Conservation (phyloP, 2,113 vertebrate genomes). For the Rallus limicola region DNA sequence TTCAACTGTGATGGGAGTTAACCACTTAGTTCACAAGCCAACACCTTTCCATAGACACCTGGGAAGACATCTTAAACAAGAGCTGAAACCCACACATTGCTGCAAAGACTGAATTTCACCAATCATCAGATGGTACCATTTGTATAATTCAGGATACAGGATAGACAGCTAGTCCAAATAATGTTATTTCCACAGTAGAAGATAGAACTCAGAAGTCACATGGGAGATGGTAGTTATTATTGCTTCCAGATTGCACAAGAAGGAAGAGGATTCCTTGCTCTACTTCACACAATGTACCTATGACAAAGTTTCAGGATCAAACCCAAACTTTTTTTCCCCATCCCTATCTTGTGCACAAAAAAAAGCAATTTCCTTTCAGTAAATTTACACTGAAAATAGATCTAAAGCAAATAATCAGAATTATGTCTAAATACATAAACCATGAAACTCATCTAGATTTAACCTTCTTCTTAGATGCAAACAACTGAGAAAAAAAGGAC, state of each 20-base stretch:
- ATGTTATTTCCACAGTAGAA: accelerated
- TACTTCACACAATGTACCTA: background rate
- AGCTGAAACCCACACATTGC: background rate
- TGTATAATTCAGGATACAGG: background rate
- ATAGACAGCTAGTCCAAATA: background rate
- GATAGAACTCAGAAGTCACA: background rate
- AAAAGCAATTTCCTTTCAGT: background rate
- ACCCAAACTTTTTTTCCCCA: background rate
- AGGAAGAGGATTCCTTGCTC: background rate
- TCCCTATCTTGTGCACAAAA: background rate
- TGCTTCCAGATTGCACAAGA: background rate
- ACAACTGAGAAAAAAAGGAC: background rate
- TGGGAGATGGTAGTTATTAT: background rate
- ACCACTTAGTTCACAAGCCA: accelerated
- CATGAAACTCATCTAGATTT: background rate
- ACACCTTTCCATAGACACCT: background rate
- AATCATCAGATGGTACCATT: background rate
- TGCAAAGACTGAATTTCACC: background rate
- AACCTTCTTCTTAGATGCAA: background rate
- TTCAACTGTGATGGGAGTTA: background rate
- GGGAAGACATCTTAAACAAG: background rate
- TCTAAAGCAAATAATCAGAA: background rate
- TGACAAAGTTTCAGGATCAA: background rate
- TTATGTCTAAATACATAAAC: background rate
- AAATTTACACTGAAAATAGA: background rate